A percentile compares a stretch with the other conserved stretches of the same genome.
Evolutionary conservation across 2,797 vertebrate genomes (phyloP).

Genomic region (Steatocranus sp.): DNA sequence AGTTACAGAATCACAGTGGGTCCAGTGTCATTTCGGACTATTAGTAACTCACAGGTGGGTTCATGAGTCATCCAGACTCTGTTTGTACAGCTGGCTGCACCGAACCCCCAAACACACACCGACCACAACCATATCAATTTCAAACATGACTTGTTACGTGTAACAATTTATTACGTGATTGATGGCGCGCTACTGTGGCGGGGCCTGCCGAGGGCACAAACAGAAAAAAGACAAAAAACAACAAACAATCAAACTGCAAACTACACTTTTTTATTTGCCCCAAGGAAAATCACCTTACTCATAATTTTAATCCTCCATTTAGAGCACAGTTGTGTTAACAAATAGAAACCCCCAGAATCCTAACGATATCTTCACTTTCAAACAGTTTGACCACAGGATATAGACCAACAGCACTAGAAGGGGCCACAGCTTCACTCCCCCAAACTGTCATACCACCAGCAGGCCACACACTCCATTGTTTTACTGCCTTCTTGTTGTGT

Average conservation of each 20-base stretch:
- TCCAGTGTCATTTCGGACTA: constrained; percentile 22
- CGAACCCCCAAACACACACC: neutral
- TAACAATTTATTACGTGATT: neutral
- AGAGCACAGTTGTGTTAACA: neutral
- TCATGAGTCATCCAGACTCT: constrained; percentile 57
- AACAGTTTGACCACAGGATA: neutral
- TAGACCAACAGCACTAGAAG: neutral
- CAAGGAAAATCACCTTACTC: neutral
- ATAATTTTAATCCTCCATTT: neutral
- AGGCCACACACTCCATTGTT: neutral
- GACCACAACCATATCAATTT: constrained; percentile 5
- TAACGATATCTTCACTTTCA: neutral
- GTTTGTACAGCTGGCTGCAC: constrained; percentile 65
- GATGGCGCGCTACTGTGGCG: neutral
- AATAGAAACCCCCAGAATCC: neutral
- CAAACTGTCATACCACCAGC: neutral
- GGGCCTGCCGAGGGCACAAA: accelerated
- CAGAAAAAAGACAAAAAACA: neutral
- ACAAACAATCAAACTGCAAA: neutral
- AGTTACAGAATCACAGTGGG: constrained; percentile 1
- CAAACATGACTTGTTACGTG: neutral
- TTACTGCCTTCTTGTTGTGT: neutral
- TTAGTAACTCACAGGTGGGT: constrained; percentile 44
- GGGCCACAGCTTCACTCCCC: neutral
- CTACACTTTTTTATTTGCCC: neutral